Evolutionary conservation across 2,888 invertebrate genomes (phyloP), one percentile per base, ranked within the genome.

Genomic region (Galerucella pusilla): DNA sequence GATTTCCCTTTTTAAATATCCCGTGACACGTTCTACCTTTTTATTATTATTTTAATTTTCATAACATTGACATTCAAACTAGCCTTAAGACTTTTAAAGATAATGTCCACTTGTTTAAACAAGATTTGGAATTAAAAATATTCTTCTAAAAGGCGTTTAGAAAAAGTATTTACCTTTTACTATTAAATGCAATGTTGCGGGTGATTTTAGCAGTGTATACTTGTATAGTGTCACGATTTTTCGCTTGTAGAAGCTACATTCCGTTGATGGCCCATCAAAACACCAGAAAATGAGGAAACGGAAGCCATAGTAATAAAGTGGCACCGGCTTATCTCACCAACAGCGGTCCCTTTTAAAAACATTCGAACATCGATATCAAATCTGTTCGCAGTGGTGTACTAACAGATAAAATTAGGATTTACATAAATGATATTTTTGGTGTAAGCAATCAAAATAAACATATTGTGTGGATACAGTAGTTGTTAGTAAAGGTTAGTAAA

Each of bases 271-370:
- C 54, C 71, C 63, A 64, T 64, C 63, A 71, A 71, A 70, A 60
- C 61, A 46, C 69, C 59, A 59, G 60, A 63, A 70, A 70, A 71
- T 60, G 60, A 71, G 71, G 71, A 71, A 71, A 64, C 71, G 71
- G 71, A 71, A 71, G 71, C 71, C 71, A 54, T 71, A 64, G 71
- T 64, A 71, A 71, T 71, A 71, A 71, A 71, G 42, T 63, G 71
- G 71, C 59, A 59, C 45, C 59, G 59, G 68, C 71, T 71, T 71
- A 71, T 71, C 71, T 71, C 54, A 11, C 64, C 35, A 64, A 52
- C 71, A 54, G 71, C 64, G 64, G 46, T 65, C 20, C 64, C 64
- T 65, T 49, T 65, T 65, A 65, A 65, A 65, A 65, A 65, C 63
- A 35, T 63, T 63, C 63, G 45, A 63, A 63, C 46, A 65, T 65